A percentile compares a stretch with the other conserved stretches of the same genome.
phyloP scores from a whole-genome alignment of 2,888 invertebrate genomes.

The Apamea sordens region DNA sequence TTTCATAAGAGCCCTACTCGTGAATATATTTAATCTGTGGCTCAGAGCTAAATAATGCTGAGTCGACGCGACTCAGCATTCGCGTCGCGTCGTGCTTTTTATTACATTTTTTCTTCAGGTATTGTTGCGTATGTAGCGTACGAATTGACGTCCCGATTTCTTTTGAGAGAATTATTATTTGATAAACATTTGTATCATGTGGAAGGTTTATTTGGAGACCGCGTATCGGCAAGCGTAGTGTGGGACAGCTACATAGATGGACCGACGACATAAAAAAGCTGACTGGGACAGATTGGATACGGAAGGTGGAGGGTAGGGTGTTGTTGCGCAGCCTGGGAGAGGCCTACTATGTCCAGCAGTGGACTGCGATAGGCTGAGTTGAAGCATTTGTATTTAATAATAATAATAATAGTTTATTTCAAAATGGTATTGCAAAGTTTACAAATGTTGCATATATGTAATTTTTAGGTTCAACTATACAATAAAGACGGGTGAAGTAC shows the following conservation, averaged over 20 bases:
- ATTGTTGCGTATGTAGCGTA: background rate
- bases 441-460: too few species aligned
- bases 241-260: background rate
- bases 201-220: background rate
- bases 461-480: too few species aligned
- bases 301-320: background rate
- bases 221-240: background rate
- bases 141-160: background rate
- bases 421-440: too few species aligned
- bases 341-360: background rate
- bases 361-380: background rate
- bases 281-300: background rate
- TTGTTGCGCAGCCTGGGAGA: too few species aligned
- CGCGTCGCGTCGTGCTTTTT: constrained; percentile 15
- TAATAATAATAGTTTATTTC: too few species aligned
- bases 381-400: too few species aligned
- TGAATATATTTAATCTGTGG: constrained; percentile 47
- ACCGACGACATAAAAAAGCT: background rate
- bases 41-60: constrained; percentile 41
- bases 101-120: constrained; percentile 28
- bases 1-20: constrained; percentile 36
- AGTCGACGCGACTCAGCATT: constrained; percentile 23
- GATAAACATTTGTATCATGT: background rate
- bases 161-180: background rate
- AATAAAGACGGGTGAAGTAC: too few species aligned